Conservation (phyloP, 2,797 vertebrate genomes). For the Periophthalmus magnuspinnatus region DNA sequence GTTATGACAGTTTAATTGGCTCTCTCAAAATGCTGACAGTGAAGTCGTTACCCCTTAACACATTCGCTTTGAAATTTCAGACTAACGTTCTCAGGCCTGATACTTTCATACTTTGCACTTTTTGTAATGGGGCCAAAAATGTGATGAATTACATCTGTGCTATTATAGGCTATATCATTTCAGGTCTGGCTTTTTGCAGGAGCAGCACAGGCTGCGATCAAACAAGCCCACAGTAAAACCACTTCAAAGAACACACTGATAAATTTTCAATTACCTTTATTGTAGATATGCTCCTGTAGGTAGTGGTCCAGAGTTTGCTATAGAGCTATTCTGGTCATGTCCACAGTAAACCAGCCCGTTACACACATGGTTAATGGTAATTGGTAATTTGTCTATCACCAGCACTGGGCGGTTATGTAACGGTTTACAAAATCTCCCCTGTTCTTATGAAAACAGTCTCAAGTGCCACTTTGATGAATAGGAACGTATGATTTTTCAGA, state of each 20-base stretch:
- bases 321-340: constrained; percentile 38
- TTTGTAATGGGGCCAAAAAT: constrained; percentile 55
- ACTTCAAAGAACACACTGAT: constrained; percentile 66
- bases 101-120: constrained; percentile 64
- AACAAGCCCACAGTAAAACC: constrained; percentile 43
- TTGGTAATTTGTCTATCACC: constrained; percentile 17
- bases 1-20: constrained; percentile 50
- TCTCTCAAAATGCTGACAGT: constrained; percentile 54
- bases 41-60: constrained; percentile 55
- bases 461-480: constrained; percentile 15
- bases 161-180: constrained; percentile 65
- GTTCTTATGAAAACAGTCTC: not conserved
- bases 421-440: constrained; percentile 7
- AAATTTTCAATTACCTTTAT: constrained; percentile 65
- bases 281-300: constrained; percentile 46
- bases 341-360: constrained; percentile 22
- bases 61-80: constrained; percentile 59
- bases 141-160: constrained; percentile 71
- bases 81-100: constrained; percentile 55
- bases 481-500: not conserved
- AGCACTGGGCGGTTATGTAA: constrained; percentile 18
- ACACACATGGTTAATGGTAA: constrained; percentile 28
- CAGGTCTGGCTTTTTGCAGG: constrained; percentile 50
- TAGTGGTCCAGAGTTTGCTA: constrained; percentile 49
- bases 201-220: constrained; percentile 54